Base-by-base conservation (phyloP, 2,888 invertebrate species). In the Dysmachus trigonus region DNA sequence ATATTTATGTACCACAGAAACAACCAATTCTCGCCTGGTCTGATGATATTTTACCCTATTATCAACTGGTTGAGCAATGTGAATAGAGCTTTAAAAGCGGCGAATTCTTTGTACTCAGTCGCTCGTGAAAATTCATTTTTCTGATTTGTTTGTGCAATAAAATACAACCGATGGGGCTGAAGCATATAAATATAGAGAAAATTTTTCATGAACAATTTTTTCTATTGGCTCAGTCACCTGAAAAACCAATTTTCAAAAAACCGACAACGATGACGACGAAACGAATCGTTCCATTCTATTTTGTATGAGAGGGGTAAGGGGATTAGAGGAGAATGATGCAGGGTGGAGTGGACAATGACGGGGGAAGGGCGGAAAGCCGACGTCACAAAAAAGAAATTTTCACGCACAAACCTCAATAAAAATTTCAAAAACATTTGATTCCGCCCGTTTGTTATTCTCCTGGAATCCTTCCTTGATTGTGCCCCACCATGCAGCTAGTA, bases 61-160 rank as follows among this genome's bases (percentile, higher is more conserved):
- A 86, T 86, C 77, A 86, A 81, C 62, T 85, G 79, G 85, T 86
- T 86, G 53, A 86, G 85, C 86, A 86, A 53, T 86, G 41, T 86
- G 79, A 85, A 86, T 79, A 22, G 53, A 73, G 79, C 79, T 30
- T 79, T 47, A 79, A 79, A 77, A 13, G n/a, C 15, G 18, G 18
- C 13, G 79, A 79, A 79, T 79, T 79, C 79, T 79, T 41, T 47
- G 73, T 15, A 30, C 6, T 79, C 31, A 79, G 27, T 79, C 79
- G 47, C 13, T 47, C 30, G 38, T 79, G 30, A 79, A 79, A 79
- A 79, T 47, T 79, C 18, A 41, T 22, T 30, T 79, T 47, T 79
- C 30, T 47, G 79, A 79, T 79, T 79, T 79, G 79, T 79, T 41
- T 79, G 27, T 79, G 27, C 79, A 47, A 79, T 79, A 79, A 47